These are phyloP conservation scores for Rhombomys opimus DNA, from an alignment of 2,113 vertebrate species.

Conservation along the genomic window DNA sequence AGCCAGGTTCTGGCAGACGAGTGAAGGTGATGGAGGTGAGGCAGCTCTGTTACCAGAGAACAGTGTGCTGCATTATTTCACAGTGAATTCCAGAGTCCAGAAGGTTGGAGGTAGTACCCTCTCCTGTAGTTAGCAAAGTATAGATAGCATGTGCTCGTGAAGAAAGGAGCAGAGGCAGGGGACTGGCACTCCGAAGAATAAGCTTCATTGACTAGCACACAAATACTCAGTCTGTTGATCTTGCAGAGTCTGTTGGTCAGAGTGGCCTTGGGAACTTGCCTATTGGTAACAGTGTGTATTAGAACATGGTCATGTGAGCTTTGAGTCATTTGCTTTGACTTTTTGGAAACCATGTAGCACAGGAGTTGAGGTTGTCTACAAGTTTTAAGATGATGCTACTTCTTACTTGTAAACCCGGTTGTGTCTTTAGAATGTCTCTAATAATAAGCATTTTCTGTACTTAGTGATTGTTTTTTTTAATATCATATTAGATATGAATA, in stretches of 20 bases:
- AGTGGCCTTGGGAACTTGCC: neutral
- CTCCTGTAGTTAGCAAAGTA: neutral
- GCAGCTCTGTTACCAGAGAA: neutral
- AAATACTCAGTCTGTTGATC: neutral
- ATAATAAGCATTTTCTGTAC: constrained; percentile 33
- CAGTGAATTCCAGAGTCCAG: neutral
- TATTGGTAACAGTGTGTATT: neutral
- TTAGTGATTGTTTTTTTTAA: constrained; percentile 42
- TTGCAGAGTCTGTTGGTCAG: neutral
- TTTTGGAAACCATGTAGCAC: neutral
- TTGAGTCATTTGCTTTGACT: neutral
- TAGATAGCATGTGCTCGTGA: neutral
- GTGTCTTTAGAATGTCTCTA: neutral
- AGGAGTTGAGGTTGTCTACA: constrained; percentile 26
- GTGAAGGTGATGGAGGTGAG: neutral
- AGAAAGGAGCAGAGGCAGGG: neutral
- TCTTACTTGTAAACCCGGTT: neutral
- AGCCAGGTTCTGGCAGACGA: neutral
- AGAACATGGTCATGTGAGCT: neutral
- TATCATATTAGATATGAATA: constrained; percentile 10
- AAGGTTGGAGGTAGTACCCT: neutral
- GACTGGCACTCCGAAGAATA: neutral
- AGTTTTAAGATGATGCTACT: neutral
- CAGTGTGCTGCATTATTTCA: neutral
- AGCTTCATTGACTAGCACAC: neutral